Evolutionary conservation across 1,140 invertebrate genomes (phyloP).

Genomic region (Piezodorus guildinii): DNA sequence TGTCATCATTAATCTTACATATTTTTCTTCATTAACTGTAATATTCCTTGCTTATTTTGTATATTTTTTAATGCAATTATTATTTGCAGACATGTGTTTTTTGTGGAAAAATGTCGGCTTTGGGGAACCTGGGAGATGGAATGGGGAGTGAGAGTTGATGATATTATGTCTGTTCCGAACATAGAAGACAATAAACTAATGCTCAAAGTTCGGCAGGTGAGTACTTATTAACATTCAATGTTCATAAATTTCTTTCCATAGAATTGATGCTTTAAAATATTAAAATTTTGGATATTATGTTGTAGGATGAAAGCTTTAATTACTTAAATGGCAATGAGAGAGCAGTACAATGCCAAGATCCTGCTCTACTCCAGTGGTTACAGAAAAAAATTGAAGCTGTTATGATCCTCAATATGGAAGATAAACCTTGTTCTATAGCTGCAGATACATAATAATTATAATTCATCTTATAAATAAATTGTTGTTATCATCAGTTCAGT

Average conservation of each 20-base stretch:
- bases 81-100: conserved; percentile 54
- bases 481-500: too few relatives aligned
- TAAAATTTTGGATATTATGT: conserved; percentile 14
- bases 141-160: conserved; percentile 61
- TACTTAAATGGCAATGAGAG: conserved; percentile 44
- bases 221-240: too few relatives aligned
- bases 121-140: conserved; percentile 65
- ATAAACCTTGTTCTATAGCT: conserved; percentile 37
- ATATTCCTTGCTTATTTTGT: not conserved
- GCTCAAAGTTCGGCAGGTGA: conserved; percentile 60
- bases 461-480: too few relatives aligned
- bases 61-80: conserved; percentile 4
- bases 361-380: conserved; percentile 52
- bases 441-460: conserved; percentile 11
- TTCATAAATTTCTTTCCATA: too few relatives aligned
- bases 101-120: conserved; percentile 54
- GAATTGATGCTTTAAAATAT: too few relatives aligned
- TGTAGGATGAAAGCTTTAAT: conserved; percentile 43
- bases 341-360: conserved; percentile 49
- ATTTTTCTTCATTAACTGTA: too few relatives aligned
- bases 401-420: conserved; percentile 55
- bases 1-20: too few relatives aligned
- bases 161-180: conserved; percentile 56
- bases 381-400: conserved; percentile 59
- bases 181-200: conserved; percentile 51